A percentile compares a stretch with the other conserved stretches of the same genome.
Conservation (phyloP, 2,113 vertebrate genomes). For the Pelecanus crispus region DNA sequence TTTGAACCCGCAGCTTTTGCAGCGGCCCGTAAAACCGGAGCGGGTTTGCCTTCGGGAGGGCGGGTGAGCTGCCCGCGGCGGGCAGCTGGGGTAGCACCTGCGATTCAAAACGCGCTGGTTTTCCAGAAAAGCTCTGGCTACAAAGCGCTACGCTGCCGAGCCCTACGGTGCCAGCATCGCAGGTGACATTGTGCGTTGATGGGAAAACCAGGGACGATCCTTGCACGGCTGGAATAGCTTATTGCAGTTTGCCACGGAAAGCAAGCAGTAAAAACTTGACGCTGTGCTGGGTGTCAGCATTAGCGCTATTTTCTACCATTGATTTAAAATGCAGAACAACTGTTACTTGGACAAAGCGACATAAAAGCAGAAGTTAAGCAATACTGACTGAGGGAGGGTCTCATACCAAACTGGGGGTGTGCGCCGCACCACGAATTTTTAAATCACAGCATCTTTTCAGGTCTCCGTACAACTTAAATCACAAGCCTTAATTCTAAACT, state of each 20-base stretch:
- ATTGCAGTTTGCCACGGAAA: fast-evolving
- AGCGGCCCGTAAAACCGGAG: neutral
- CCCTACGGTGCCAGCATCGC: neutral
- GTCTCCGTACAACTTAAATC: neutral
- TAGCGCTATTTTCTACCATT: fast-evolving
- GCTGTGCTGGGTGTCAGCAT: fast-evolving
- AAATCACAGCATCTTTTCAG: neutral
- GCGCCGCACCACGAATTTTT: no score
- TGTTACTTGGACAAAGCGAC: neutral
- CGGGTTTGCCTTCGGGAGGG: fast-evolving
- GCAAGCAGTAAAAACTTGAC: neutral
- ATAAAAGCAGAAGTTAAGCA: neutral
- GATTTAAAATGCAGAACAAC: neutral
- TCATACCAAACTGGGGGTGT: fast-evolving
- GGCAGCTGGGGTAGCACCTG: neutral
- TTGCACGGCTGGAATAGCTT: neutral
- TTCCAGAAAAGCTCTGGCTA: neutral
- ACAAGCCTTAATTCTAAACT: neutral
- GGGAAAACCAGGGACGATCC: fast-evolving
- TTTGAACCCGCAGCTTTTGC: neutral
- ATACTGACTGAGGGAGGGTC: fast-evolving
- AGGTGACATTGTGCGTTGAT: fast-evolving
- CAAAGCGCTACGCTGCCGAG: fast-evolving
- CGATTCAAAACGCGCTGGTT: fast-evolving
- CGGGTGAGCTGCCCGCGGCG: no score